These are phyloP conservation scores for Tachina fera DNA, from an alignment of 2,888 invertebrate species.

Conservation along the genomic window DNA sequence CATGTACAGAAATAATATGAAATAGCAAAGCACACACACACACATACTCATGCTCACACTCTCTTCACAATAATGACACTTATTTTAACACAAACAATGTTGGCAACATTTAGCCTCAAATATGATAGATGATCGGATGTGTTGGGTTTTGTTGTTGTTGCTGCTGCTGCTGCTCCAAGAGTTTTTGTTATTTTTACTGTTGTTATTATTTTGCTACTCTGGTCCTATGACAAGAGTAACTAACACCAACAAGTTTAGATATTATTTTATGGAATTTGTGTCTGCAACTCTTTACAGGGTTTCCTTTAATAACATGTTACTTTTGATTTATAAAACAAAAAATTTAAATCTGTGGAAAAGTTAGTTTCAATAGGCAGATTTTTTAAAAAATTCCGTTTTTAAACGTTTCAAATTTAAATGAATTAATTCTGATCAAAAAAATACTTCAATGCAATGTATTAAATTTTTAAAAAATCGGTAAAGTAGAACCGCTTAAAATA, in stretches of 20 bases:
- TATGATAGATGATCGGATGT: constrained; percentile 71
- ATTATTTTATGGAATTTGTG: constrained; percentile 55
- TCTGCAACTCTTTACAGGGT: constrained; percentile 25
- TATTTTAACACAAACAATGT: constrained; percentile 70
- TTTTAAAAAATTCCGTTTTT: too few species aligned
- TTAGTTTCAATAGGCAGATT: background rate
- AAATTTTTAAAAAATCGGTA: too few species aligned
- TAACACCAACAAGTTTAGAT: constrained; percentile 37
- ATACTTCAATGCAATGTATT: too few species aligned
- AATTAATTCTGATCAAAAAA: too few species aligned
- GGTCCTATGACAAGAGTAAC: constrained; percentile 36
- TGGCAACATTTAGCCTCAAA: constrained; percentile 70
- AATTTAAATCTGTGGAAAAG: background rate
- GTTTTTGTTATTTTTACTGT: background rate
- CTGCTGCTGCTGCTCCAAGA: background rate
- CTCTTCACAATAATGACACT: constrained; percentile 62
- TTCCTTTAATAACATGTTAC: background rate
- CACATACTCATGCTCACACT: background rate
- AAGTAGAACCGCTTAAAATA: too few species aligned
- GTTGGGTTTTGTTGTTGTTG: constrained; percentile 45
- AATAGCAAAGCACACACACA: constrained; percentile 20
- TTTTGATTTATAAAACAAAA: background rate
- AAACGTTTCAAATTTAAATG: too few species aligned
- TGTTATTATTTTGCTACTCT: constrained; percentile 33
- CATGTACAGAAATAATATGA: constrained; percentile 8